A percentile compares a stretch with the other conserved stretches of the same genome.
These are phyloP conservation scores for Dicycla oo DNA, from an alignment of 2,888 invertebrate genomes.

Conservation along the genomic window DNA sequence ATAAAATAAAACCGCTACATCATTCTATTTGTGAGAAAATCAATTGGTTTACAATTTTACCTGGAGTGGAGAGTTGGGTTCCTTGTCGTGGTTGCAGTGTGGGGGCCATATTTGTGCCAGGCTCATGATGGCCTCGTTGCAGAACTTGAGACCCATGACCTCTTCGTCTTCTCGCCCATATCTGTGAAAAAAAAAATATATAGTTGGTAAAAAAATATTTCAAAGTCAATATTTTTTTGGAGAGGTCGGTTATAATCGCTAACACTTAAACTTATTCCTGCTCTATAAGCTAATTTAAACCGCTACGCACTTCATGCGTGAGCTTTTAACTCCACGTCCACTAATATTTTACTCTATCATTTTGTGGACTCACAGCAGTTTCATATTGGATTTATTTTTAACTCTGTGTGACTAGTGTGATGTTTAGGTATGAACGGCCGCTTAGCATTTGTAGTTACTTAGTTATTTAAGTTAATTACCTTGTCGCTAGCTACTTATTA, in stretches of 20 bases:
- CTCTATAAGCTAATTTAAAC: too few species aligned
- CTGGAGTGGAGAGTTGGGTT: constrained; percentile 94
- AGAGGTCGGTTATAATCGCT: not conserved
- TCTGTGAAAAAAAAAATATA: constrained; percentile 85
- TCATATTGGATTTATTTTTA: too few species aligned
- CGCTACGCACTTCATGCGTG: too few species aligned
- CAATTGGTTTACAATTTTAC: constrained; percentile 80
- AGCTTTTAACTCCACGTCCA: too few species aligned
- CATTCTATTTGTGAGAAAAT: constrained; percentile 16
- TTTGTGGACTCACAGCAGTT: too few species aligned
- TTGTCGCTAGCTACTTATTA: too few species aligned
- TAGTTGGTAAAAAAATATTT: not conserved
- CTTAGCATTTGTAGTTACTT: too few species aligned
- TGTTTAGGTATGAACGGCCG: too few species aligned
- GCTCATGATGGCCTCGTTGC: constrained; percentile 99
- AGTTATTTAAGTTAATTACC: too few species aligned
- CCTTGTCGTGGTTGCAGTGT: constrained; percentile 85
- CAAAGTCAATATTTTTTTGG: not conserved
- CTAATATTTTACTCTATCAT: too few species aligned
- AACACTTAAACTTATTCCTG: too few species aligned
- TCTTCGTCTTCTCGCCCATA: constrained; percentile 99
- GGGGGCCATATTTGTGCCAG: constrained; percentile 96
- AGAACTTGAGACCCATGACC: constrained; percentile 99
- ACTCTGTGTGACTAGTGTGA: too few species aligned
- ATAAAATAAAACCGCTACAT: not conserved